These are phyloP conservation scores for Thumatha senex DNA, from an alignment of 2,888 invertebrate species.

Conservation along the genomic window DNA sequence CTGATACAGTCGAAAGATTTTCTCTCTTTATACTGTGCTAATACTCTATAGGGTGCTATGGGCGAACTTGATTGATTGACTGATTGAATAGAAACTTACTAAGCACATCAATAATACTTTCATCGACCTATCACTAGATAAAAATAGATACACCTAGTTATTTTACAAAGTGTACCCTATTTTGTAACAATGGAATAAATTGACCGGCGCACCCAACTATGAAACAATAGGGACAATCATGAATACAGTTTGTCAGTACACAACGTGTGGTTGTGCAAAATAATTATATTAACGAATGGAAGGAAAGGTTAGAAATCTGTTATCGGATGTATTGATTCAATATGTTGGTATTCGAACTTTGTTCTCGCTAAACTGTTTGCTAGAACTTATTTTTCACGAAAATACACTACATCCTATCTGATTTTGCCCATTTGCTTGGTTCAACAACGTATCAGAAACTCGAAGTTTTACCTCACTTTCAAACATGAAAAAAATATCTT, in stretches of 20 bases:
- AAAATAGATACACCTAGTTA: slow-evolving; percentile 39
- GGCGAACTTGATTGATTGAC: too few relatives aligned
- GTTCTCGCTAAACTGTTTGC: not conserved
- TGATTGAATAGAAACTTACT: too few relatives aligned
- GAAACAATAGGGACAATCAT: slow-evolving; percentile 77
- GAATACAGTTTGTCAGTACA: slow-evolving; percentile 63
- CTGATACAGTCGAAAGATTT: too few relatives aligned
- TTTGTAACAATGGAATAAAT: slow-evolving; percentile 77
- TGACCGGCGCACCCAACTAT: slow-evolving; percentile 57
- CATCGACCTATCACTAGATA: slow-evolving; percentile 3
- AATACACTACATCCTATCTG: too few relatives aligned
- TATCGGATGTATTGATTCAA: not conserved
- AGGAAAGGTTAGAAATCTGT: slow-evolving; percentile 41
- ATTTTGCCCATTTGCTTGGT: too few relatives aligned
- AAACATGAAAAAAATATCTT: too few relatives aligned
- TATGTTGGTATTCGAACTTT: not conserved
- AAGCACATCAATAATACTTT: too few relatives aligned
- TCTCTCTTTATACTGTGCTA: too few relatives aligned
- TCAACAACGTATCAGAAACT: too few relatives aligned
- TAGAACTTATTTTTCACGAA: not conserved
- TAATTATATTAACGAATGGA: slow-evolving; percentile 64
- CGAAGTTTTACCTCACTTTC: too few relatives aligned
- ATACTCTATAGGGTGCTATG: too few relatives aligned
- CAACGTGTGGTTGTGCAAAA: slow-evolving; percentile 45
- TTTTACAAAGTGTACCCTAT: slow-evolving; percentile 67